These are phyloP conservation scores for Camarhynchus parvulus DNA, from an alignment of 2,113 vertebrate genomes.

Conservation along the genomic window DNA sequence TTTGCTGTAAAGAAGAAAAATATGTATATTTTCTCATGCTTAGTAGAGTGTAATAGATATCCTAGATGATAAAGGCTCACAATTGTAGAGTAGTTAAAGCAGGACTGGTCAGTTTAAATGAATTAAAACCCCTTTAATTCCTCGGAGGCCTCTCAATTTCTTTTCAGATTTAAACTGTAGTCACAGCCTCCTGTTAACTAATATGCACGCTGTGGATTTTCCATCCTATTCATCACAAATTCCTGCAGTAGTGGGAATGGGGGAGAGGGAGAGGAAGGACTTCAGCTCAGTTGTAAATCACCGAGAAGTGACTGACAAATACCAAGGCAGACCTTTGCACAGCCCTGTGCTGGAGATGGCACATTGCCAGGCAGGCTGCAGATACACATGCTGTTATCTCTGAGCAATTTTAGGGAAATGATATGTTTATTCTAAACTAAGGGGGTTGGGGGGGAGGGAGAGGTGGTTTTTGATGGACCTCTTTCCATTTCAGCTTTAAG, in stretches of 20 bases:
- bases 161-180: constrained; percentile 49
- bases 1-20: constrained; percentile 35
- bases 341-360: neutral
- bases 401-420: neutral
- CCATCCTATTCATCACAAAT: constrained; percentile 60
- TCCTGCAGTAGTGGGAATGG: constrained; percentile 44
- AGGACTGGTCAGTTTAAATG: constrained; percentile 45
- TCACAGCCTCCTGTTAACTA: constrained; percentile 53
- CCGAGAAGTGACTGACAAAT: constrained; percentile 57
- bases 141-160: constrained; percentile 37
- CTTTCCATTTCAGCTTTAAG: neutral
- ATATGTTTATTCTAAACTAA: neutral
- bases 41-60: constrained; percentile 14
- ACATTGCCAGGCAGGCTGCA: constrained; percentile 15
- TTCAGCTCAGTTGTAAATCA: constrained; percentile 38
- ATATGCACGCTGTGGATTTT: constrained; percentile 51
- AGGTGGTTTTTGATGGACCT: neutral
- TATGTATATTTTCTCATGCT: constrained; percentile 18
- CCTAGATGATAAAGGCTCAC: constrained; percentile 20
- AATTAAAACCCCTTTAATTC: constrained; percentile 54
- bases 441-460: fast-evolving
- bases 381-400: neutral
- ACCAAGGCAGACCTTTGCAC: constrained; percentile 37
- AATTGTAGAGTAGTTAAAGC: neutral
- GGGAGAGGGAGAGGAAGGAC: neutral